A percentile compares a stretch with the other conserved stretches of the same genome.
Conservation (phyloP, 1,140 invertebrate genomes). For the Cataglyphis hispanica region DNA sequence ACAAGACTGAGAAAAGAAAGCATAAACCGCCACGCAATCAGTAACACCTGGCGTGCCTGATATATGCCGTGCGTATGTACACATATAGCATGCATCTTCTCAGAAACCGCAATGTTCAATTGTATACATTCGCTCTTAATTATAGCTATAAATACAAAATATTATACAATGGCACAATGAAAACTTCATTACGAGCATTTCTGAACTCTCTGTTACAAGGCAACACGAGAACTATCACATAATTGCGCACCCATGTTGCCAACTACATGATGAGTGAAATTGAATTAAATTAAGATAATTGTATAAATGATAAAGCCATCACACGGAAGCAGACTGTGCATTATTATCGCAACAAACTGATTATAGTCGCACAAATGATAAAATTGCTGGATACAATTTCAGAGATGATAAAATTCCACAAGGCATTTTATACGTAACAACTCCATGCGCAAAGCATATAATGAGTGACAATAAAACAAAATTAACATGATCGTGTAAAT, state of each 20-base stretch:
- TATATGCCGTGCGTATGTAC: neutral
- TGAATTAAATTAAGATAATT: constrained; percentile 36
- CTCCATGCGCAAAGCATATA: neutral
- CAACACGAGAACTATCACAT: neutral
- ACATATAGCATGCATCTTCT: neutral
- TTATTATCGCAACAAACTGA: constrained; percentile 2
- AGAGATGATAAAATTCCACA: constrained; percentile 18
- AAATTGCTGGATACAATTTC: constrained; percentile 11
- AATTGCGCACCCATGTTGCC: neutral
- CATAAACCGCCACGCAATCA: constrained; percentile 18
- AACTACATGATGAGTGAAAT: constrained; percentile 19
- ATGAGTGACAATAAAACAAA: constrained; percentile 14
- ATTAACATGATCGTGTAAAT: constrained; percentile 22
- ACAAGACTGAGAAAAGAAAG: neutral
- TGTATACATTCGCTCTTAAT: neutral
- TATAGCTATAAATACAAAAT: neutral
- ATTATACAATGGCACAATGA: neutral
- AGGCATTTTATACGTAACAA: neutral
- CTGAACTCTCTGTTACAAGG: neutral
- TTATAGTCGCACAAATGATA: constrained; percentile 16
- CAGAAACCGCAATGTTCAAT: neutral
- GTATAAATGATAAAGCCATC: constrained; percentile 19
- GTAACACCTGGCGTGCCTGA: constrained; percentile 4
- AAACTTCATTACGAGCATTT: neutral
- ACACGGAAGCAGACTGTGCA: neutral